Percentiles rank a stretch among this genome's conserved stretches.
Evolutionary conservation across 2,888 invertebrate species (phyloP).

Genomic region (Candidula unifasciata): DNA sequence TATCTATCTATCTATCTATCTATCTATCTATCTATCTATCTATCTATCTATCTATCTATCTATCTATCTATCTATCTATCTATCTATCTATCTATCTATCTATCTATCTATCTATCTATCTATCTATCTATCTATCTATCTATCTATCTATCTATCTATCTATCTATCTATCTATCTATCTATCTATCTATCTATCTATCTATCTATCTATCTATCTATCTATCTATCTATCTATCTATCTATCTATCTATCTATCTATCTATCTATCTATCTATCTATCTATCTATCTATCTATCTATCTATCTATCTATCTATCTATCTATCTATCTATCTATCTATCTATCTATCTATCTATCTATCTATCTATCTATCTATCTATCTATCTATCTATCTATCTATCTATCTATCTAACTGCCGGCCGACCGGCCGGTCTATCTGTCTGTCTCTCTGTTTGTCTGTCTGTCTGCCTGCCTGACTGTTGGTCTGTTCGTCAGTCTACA

Average conservation of each 20-base stretch:
- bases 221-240: no score
- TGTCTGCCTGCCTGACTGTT: neutral
- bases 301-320: constrained; percentile 8
- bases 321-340: constrained; percentile 8
- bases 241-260: no score
- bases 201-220: no score
- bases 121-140: no score
- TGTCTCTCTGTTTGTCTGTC: neutral
- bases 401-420: neutral
- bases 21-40: neutral
- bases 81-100: no score
- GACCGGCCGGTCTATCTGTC: neutral
- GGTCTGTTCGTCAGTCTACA: neutral
- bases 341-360: constrained; percentile 8
- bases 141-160: no score
- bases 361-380: constrained; percentile 8
- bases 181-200: no score
- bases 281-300: constrained; percentile 8
- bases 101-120: no score
- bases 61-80: no score
- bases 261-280: no score
- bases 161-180: no score
- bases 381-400: constrained; percentile 8
- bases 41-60: no score
- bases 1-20: neutral